Conservation (phyloP, 2,797 vertebrate genomes). For the Pantherophis alleghaniensis region DNA sequence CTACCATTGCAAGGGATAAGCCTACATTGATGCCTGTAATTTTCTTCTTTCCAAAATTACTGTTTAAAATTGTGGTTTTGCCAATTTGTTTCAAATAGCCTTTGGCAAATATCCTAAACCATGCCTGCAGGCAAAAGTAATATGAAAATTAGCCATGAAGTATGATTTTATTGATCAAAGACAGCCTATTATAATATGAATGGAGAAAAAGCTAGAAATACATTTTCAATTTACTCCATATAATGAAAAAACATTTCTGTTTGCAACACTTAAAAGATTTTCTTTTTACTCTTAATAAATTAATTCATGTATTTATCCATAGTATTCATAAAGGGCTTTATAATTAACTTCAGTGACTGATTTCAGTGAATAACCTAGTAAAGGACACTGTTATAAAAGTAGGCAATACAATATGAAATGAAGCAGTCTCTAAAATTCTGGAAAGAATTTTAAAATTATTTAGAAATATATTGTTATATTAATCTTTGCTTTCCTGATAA, state of each 20-base stretch:
- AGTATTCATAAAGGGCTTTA: not conserved
- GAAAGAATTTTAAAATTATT: not conserved
- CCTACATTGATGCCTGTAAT: not conserved
- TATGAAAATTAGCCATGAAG: not conserved
- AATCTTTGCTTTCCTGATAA: not conserved
- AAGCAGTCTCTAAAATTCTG: not conserved
- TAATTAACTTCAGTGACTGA: slow-evolving; percentile 9
- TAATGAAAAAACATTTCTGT: not conserved
- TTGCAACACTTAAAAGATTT: not conserved
- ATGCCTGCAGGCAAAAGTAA: not conserved
- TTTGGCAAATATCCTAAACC: not conserved
- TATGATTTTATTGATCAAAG: not conserved
- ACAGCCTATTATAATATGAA: not conserved
- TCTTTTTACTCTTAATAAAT: slow-evolving; percentile 19
- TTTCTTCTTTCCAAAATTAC: not conserved
- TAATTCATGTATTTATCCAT: slow-evolving; percentile 14
- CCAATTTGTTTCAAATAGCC: not conserved
- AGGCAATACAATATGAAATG: not conserved
- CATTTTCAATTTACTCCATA: not conserved
- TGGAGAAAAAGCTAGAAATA: not conserved
- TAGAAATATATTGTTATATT: not conserved
- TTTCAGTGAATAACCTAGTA: slow-evolving; percentile 11
- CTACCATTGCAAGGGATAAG: not conserved
- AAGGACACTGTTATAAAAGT: slow-evolving; percentile 7
- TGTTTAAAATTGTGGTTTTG: not conserved